Evolutionary conservation across 2,797 vertebrate species (phyloP).

Genomic region (Fratercula arctica): DNA sequence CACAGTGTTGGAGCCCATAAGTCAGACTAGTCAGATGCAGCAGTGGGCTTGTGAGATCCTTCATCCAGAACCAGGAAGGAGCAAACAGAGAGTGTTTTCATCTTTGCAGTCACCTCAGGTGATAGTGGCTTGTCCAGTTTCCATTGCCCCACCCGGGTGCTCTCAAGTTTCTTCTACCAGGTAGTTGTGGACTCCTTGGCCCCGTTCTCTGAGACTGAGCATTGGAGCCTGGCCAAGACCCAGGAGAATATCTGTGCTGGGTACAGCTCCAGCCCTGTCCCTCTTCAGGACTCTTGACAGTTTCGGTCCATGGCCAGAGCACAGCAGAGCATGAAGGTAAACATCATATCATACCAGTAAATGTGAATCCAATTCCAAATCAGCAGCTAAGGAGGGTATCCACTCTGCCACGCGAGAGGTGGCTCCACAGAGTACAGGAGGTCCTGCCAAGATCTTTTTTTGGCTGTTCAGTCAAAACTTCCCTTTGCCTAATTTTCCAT

Average conservation of each 20-base stretch:
- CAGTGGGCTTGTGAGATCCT: neutral
- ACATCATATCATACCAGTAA: neutral
- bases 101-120: neutral
- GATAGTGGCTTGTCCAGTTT: neutral
- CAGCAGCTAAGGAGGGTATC: slow-evolving; percentile 2
- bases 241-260: neutral
- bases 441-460: slow-evolving; percentile 58
- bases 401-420: neutral
- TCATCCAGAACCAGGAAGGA: neutral
- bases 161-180: neutral
- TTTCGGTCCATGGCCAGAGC: neutral
- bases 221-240: neutral
- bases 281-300: neutral
- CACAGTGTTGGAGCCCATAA: neutral
- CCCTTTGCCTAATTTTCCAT: slow-evolving; percentile 60
- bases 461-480: slow-evolving; percentile 52
- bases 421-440: slow-evolving; percentile 37
- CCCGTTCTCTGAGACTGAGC: neutral
- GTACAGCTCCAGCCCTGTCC: neutral
- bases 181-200: neutral
- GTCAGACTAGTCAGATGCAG: neutral
- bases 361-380: neutral
- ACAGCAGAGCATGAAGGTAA: neutral
- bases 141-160: fast-evolving
- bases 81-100: neutral